Conservation (phyloP, 2,113 vertebrate genomes). For the Alligator sinensis region DNA sequence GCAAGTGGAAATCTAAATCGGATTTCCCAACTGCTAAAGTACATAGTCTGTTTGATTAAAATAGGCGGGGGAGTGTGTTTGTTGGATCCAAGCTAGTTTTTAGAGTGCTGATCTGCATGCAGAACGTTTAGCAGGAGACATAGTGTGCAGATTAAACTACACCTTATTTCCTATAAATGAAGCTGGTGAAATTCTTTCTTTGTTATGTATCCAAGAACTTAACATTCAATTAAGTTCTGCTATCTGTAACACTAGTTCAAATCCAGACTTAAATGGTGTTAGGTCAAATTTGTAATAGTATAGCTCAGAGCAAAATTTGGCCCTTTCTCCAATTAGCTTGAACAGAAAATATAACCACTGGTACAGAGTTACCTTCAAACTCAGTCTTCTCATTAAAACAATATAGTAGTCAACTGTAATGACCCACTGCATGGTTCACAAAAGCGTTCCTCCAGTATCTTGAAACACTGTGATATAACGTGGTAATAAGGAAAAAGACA, state of each 20-base stretch:
- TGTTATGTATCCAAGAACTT: neutral
- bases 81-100: neutral
- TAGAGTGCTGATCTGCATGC: fast-evolving
- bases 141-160: neutral
- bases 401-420: neutral
- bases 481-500: neutral
- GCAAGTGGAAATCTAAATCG: neutral
- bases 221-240: neutral
- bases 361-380: neutral
- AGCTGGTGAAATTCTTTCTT: neutral
- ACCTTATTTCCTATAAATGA: neutral
- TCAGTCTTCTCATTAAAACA: neutral
- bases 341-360: neutral
- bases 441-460: neutral
- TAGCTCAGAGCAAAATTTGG: neutral
- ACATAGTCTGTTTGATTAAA: neutral
- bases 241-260: neutral
- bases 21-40: neutral
- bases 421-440: neutral
- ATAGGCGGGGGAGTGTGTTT: neutral
- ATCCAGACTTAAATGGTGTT: neutral
- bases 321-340: neutral
- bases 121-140: neutral
- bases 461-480: neutral
- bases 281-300: neutral